Conservation (phyloP, 2,113 vertebrate genomes). For the Glaucidium brasilianum region DNA sequence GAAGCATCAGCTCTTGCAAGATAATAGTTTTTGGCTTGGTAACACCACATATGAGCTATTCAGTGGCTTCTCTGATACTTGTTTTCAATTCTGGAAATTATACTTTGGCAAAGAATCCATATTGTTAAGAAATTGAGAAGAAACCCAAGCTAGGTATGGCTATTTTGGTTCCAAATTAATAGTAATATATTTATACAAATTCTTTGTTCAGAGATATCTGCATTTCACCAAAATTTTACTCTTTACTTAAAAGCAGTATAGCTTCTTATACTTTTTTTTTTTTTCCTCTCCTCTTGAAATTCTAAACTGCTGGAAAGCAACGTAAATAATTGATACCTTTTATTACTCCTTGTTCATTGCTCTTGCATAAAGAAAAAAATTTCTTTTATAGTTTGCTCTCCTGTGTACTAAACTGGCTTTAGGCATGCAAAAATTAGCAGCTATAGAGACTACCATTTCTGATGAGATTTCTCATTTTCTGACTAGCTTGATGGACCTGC, state of each 20-base stretch:
- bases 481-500: constrained; percentile 39
- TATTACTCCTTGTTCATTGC: constrained; percentile 63
- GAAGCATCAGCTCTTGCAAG: background rate
- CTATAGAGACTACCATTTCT: background rate
- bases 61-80: background rate
- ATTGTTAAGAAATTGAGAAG: background rate
- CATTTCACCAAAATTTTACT: background rate
- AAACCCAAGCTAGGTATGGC: background rate
- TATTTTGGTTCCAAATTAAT: background rate
- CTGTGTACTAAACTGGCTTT: constrained; percentile 22
- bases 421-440: constrained; percentile 49
- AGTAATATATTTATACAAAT: background rate
- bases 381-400: constrained; percentile 59
- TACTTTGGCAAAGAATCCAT: background rate
- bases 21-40: background rate
- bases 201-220: background rate
- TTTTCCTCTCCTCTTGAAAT: background rate
- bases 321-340: constrained; percentile 73
- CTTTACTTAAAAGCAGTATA: background rate
- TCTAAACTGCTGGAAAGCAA: constrained; percentile 56
- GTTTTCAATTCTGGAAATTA: background rate
- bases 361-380: constrained; percentile 65
- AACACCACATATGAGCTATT: background rate
- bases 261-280: background rate
- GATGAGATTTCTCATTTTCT: background rate